phyloP scores from a whole-genome alignment of 2,113 vertebrate genomes.

The Lynx canadensis region DNA sequence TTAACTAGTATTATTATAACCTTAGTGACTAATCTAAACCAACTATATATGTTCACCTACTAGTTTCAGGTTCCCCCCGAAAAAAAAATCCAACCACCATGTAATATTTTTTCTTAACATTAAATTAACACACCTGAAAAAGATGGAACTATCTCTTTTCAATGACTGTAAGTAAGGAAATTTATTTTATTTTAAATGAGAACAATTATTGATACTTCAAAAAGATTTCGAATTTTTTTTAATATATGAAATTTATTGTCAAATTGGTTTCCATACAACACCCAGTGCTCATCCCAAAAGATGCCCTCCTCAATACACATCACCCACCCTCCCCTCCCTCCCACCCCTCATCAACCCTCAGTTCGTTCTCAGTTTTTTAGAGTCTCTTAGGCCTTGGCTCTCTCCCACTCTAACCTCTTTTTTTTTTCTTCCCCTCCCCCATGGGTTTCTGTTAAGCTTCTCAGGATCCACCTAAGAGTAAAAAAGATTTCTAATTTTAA shows the following conservation, averaged over 20 bases:
- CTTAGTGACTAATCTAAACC: neutral
- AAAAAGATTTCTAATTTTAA: neutral
- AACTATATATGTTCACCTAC: neutral
- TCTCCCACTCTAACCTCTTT: too few relatives aligned
- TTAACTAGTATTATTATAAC: neutral
- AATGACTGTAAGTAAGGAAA: neutral
- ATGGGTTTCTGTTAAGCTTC: too few relatives aligned
- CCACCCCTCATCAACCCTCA: too few relatives aligned
- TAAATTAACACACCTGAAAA: constrained; percentile 26
- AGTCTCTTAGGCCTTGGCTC: too few relatives aligned
- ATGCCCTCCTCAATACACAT: too few relatives aligned
- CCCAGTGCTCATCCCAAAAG: too few relatives aligned
- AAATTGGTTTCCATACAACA: too few relatives aligned
- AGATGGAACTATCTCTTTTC: neutral
- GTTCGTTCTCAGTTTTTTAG: too few relatives aligned
- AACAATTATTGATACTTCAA: neutral
- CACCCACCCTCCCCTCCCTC: too few relatives aligned
- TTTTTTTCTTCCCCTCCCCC: too few relatives aligned
- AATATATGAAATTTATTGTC: too few relatives aligned
- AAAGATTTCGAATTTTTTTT: neutral
- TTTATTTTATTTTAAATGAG: constrained; percentile 12
- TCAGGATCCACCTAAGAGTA: too few relatives aligned
- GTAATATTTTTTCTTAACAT: constrained; percentile 33
- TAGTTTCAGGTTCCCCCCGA: neutral
- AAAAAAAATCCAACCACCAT: neutral